These are phyloP conservation scores for Erebia aethiops DNA, from an alignment of 2,888 invertebrate species.

Conservation along the genomic window DNA sequence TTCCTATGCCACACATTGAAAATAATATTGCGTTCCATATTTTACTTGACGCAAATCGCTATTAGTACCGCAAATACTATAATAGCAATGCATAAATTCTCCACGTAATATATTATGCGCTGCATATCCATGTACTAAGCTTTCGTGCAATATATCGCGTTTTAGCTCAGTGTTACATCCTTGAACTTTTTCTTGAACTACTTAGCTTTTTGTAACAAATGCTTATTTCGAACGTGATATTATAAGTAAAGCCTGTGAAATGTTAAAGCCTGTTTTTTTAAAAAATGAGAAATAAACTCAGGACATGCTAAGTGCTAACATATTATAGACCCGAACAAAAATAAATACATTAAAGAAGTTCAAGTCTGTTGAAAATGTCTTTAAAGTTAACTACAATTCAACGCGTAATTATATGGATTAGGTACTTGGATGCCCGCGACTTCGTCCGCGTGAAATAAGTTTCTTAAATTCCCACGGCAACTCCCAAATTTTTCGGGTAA, in stretches of 20 bases:
- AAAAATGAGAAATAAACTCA: neutral
- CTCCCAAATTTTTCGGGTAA: no score
- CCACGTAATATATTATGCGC: neutral
- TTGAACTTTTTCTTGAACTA: conserved; percentile 14
- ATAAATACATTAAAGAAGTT: no score
- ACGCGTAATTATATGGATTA: no score
- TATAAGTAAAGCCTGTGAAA: neutral
- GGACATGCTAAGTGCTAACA: no score
- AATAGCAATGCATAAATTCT: conserved; percentile 8
- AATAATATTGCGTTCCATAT: neutral
- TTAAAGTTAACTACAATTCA: neutral
- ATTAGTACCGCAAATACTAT: neutral
- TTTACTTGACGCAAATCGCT: neutral
- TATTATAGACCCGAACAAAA: no score
- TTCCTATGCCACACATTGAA: neutral
- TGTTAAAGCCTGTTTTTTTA: neutral
- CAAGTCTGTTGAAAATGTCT: no score
- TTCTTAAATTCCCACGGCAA: no score
- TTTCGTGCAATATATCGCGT: conserved; percentile 15
- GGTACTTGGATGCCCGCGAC: no score
- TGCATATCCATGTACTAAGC: neutral
- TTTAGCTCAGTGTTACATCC: conserved; percentile 2
- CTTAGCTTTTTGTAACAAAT: conserved; percentile 4
- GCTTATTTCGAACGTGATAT: neutral
- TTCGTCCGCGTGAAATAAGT: no score